A percentile compares a stretch with the other conserved stretches of the same genome.
Evolutionary conservation across 1,140 invertebrate species (phyloP).

Genomic region (Mesaphorura yosii): DNA sequence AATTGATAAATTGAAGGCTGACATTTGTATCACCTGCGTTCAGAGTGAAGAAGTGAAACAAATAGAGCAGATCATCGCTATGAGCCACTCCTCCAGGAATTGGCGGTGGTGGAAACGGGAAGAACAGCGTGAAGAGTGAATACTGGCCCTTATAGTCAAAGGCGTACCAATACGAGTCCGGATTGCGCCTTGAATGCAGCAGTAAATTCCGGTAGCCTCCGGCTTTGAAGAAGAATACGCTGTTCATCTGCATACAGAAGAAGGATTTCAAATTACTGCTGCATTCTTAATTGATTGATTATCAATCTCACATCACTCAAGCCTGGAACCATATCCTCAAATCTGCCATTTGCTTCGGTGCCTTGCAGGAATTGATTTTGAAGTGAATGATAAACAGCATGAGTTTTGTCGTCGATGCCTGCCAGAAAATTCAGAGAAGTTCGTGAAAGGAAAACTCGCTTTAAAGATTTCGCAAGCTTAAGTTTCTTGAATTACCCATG

Average conservation of each 20-base stretch:
- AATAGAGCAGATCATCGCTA: slow-evolving; percentile 30
- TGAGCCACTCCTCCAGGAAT: slow-evolving; percentile 18
- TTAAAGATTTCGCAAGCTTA: neutral
- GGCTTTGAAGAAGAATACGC: slow-evolving; percentile 29
- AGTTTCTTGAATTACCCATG: neutral
- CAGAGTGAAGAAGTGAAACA: slow-evolving; percentile 23
- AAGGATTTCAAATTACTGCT: too few relatives aligned
- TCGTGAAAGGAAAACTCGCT: neutral
- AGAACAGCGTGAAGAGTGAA: slow-evolving; percentile 4
- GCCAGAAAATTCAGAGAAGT: neutral
- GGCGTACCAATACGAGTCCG: slow-evolving; percentile 21
- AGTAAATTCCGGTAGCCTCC: slow-evolving; percentile 14
- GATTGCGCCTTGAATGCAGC: slow-evolving; percentile 14
- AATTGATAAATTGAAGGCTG: slow-evolving; percentile 21
- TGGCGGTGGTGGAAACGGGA: neutral
- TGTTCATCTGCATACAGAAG: slow-evolving; percentile 15
- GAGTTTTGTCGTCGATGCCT: neutral
- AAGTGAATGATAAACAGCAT: slow-evolving; percentile 20
- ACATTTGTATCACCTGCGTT: slow-evolving; percentile 16
- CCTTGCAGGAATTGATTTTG: slow-evolving; percentile 10
- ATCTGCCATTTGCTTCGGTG: slow-evolving; percentile 2
- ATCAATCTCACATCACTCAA: slow-evolving; percentile 25
- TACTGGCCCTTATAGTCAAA: slow-evolving; percentile 22
- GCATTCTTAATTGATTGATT: too few relatives aligned
- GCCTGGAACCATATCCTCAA: slow-evolving; percentile 20